Evolutionary conservation across 2,113 vertebrate species (phyloP), one percentile per base, ranked within the genome.

Genomic region (Hirundichthys speculiger): DNA sequence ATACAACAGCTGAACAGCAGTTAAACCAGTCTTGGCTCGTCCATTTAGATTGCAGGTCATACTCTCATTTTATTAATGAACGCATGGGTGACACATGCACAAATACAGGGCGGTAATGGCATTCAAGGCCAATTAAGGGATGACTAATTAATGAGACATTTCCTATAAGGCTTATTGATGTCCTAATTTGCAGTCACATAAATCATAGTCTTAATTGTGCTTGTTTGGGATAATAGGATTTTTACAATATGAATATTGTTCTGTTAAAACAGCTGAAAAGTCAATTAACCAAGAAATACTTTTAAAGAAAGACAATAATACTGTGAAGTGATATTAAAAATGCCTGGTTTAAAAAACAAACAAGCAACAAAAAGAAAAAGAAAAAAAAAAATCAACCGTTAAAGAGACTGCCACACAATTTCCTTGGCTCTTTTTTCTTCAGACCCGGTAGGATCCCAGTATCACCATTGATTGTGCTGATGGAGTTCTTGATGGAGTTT

Each of bases 141-240:
- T 79, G 85, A 86, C 83, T 89, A 89, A 90, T 88, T 89, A 89
- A 89, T 84, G 65, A 86, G 88, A 86, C 81, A 85, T 86, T 89
- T 91, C 88, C 90, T 87, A 68, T 73, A 85, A 77, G 71, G 70
- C 74, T 85, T 86, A 89, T 68, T 86, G 79, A 89, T 87, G 86
- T 86, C 83, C 84, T 88, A 81, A 90, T 90, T 73, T 83, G 67
- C 39, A 83, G 75, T 75, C 72, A 65, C 70, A 89, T 88, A 79
- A 89, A 89, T 88, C 77, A 88, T 69, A 58, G 51, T 64, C 65
- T 64, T 83, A 81, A 83, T 85, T 84, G 65, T 69, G 45, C 47
- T 74, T 62, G 54, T 45, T 53, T 77, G 40, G 49, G 45, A 69
- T 85, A 75, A 77, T 79, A 70, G 58, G 47, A 55, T 80, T 82